These are phyloP conservation scores for Acanthochromis polyacanthus DNA, from an alignment of 2,113 vertebrate genomes.

Conservation along the genomic window DNA sequence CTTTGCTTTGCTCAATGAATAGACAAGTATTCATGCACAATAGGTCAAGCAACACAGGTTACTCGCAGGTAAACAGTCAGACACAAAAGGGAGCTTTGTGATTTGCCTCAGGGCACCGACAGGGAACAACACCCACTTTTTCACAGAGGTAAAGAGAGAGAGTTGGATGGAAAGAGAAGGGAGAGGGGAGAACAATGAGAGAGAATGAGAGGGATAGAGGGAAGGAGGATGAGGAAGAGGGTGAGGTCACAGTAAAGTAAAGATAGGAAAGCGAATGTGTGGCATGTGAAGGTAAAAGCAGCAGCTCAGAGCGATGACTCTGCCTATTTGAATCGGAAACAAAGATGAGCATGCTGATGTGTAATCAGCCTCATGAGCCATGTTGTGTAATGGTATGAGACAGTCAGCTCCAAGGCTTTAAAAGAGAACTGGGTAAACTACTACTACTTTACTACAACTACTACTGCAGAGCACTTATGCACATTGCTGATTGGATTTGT, in stretches of 20 bases:
- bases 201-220: conserved; percentile 11
- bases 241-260: conserved; percentile 43
- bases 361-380: conserved; percentile 71
- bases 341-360: conserved; percentile 55
- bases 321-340: conserved; percentile 44
- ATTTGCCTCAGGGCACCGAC: conserved; percentile 4
- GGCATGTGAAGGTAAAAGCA: conserved; percentile 48
- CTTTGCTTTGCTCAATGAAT: conserved; percentile 3
- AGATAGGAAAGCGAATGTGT: conserved; percentile 53
- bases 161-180: background rate
- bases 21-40: background rate
- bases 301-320: conserved; percentile 44
- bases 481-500: conserved; percentile 28
- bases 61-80: conserved; percentile 41
- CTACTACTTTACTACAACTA: conserved; percentile 7
- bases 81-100: conserved; percentile 15
- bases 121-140: conserved; percentile 13
- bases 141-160: conserved; percentile 2
- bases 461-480: conserved; percentile 19
- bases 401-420: conserved; percentile 34
- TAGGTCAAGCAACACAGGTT: conserved; percentile 30
- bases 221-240: conserved; percentile 5
- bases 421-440: conserved; percentile 12
- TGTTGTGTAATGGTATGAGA: conserved; percentile 52
- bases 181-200: conserved; percentile 8